These are phyloP conservation scores for Actinostola sp. DNA, from an alignment of 92 coral and sea anemone genomes.

Conservation along the genomic window DNA sequence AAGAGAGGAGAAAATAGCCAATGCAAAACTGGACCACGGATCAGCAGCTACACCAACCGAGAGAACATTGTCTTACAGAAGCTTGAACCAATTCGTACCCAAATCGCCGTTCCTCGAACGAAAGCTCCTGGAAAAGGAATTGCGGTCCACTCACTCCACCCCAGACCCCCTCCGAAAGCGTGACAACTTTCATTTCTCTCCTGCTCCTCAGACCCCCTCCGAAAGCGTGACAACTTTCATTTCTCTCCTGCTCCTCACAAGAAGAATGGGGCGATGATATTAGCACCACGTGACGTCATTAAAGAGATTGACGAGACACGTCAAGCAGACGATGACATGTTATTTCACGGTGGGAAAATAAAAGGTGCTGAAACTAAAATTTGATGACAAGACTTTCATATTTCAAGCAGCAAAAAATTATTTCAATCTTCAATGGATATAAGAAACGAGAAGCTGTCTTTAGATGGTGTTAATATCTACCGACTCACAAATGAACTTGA, in stretches of 20 bases:
- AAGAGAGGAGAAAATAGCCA: slow-evolving; percentile 31
- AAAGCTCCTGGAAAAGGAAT: slow-evolving; percentile 20
- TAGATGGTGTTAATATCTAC: too few relatives aligned
- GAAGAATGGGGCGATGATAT: slow-evolving; percentile 52
- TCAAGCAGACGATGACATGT: slow-evolving; percentile 46
- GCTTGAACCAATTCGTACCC: slow-evolving; percentile 63
- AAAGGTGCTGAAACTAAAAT: slow-evolving; percentile 29
- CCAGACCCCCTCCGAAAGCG: slow-evolving; percentile 41
- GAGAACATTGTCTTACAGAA: slow-evolving; percentile 52
- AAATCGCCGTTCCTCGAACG: slow-evolving; percentile 73
- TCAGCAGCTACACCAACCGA: slow-evolving; percentile 39
- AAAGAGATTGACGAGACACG: slow-evolving; percentile 60
- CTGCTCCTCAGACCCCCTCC: slow-evolving; percentile 40
- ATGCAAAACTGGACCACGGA: slow-evolving; percentile 16
- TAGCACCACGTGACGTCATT: slow-evolving; percentile 46
- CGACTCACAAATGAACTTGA: too few relatives aligned
- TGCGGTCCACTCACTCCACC: slow-evolving; percentile 28
- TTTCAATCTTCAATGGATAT: neutral
- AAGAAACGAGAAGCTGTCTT: neutral
- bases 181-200: slow-evolving; percentile 13
- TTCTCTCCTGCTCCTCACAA: slow-evolving; percentile 33
- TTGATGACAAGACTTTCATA: neutral
- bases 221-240: slow-evolving; percentile 19
- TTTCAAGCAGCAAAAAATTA: neutral
- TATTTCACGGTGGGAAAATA: slow-evolving; percentile 25